Evolutionary conservation across 1,140 invertebrate species (phyloP), one percentile per base, ranked within the genome.

Genomic region (Papilio polyxenes): DNA sequence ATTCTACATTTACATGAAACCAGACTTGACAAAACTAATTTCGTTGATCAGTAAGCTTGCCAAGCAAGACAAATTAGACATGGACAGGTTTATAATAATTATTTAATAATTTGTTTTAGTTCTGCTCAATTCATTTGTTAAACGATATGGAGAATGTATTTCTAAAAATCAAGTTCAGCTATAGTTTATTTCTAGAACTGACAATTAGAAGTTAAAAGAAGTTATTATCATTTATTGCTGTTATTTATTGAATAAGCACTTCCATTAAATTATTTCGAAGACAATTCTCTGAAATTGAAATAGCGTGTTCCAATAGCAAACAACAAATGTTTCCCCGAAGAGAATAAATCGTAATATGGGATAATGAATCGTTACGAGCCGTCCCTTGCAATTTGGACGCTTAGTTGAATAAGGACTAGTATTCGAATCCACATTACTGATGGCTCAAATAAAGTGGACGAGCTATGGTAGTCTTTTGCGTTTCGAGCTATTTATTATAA

Each of bases 331-430:
- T 8, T 20, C 51, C 51, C 49, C 75, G 75, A 77, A 77, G 75
- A 53, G 49, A 77, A 77, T 51, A 53, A 77, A 53, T 77, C 75
- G 48, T 53, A 37, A 77, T 53, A 77, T 53, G 49, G 75, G 49
- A 53, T 77, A 77, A 77, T 77, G 75, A 77, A 77, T 77, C 20
- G 48, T 77, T 37, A 65, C 62, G 20, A 31, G 10, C 75, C 75
- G 48, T 49, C 75, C 75, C 49, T 77, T 53, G 75, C 51, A 17
- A 77, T 77, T 53, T 77, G n/a, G 51, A 65, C 23, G 75, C 49
- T 51, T 53, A 77, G 75, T 77, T 53, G 75, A 77, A 77, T 53
- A 77, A 77, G 23, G 20, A 23, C 75, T 20, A 23, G 48, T 76
- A 48, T 48, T 76, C 75, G 75, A 76, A 51, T 51, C n/a, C 40